phyloP scores from a whole-genome alignment of 2,113 vertebrate species.

The Solea solea region DNA sequence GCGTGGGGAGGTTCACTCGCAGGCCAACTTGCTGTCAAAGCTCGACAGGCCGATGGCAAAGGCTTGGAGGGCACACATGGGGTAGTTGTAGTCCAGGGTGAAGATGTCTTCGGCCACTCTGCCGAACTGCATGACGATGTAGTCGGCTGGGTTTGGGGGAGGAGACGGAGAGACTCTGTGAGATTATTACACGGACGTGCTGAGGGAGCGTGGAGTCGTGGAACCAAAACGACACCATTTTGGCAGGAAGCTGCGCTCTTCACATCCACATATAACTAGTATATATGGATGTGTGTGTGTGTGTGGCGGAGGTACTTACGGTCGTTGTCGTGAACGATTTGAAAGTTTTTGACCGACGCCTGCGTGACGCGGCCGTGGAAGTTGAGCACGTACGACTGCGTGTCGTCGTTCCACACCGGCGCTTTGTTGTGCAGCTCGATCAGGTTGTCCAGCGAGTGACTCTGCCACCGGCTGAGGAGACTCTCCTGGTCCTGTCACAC shows the following conservation, averaged over 20 bases:
- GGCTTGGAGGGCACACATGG: conserved; percentile 95
- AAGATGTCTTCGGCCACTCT: conserved; percentile 94
- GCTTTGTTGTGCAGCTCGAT: conserved; percentile 97
- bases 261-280: too few species aligned
- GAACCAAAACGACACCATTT: too few species aligned
- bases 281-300: too few species aligned
- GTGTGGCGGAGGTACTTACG: conserved; percentile 80
- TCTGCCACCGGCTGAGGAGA: conserved; percentile 92
- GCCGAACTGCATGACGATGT: conserved; percentile 99
- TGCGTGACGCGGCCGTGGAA: conserved; percentile 97
- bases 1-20: conserved; percentile 82
- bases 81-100: conserved; percentile 96
- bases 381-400: conserved; percentile 96
- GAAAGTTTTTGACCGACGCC: conserved; percentile 98
- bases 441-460: conserved; percentile 88
- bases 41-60: conserved; percentile 97
- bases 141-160: conserved; percentile 83
- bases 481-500: conserved; percentile 88
- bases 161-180: background rate
- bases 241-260: too few species aligned
- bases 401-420: conserved; percentile 97
- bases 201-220: too few species aligned
- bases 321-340: conserved; percentile 96
- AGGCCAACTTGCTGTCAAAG: conserved; percentile 96
- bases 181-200: too few species aligned